phyloP scores from a whole-genome alignment of 2,888 invertebrate species.

The Elysia crispata region DNA sequence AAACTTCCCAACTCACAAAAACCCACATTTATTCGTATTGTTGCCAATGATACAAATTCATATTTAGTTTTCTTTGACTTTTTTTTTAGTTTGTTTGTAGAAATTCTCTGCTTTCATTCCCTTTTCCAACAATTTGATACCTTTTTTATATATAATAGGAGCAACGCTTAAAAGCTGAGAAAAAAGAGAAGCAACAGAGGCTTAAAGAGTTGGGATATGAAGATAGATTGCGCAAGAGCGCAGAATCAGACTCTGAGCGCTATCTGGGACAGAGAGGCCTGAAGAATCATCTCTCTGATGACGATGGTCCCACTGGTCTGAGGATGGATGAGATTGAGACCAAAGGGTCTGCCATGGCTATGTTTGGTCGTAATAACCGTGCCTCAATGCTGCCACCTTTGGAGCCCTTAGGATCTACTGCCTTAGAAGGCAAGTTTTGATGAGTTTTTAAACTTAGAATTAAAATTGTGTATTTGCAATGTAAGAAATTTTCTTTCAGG shows the following conservation, averaged over 20 bases:
- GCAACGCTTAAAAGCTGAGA: conserved; percentile 32
- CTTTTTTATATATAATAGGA: conserved; percentile 10
- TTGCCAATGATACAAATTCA: too few relatives aligned
- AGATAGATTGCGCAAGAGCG: not conserved
- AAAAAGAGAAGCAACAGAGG: conserved; percentile 19
- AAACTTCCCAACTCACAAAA: too few relatives aligned
- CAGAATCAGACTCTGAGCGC: not conserved
- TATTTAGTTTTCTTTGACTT: too few relatives aligned
- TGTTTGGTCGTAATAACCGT: conserved; percentile 32
- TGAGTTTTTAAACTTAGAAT: too few relatives aligned
- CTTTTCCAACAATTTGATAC: not conserved
- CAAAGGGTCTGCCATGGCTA: not conserved
- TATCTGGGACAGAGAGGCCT: not conserved
- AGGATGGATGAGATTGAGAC: conserved; percentile 2
- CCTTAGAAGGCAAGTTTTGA: conserved; percentile 22
- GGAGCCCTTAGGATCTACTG: conserved; percentile 58
- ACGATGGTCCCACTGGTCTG: not conserved
- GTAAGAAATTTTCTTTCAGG: too few relatives aligned
- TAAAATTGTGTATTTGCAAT: too few relatives aligned
- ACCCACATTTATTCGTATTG: too few relatives aligned
- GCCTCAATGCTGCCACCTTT: conserved; percentile 51
- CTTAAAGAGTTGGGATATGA: conserved; percentile 13
- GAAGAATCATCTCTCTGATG: not conserved
- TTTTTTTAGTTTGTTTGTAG: too few relatives aligned
- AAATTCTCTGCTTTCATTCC: not conserved